phyloP scores from a whole-genome alignment of 2,113 vertebrate species.

The Nicator chloris region DNA sequence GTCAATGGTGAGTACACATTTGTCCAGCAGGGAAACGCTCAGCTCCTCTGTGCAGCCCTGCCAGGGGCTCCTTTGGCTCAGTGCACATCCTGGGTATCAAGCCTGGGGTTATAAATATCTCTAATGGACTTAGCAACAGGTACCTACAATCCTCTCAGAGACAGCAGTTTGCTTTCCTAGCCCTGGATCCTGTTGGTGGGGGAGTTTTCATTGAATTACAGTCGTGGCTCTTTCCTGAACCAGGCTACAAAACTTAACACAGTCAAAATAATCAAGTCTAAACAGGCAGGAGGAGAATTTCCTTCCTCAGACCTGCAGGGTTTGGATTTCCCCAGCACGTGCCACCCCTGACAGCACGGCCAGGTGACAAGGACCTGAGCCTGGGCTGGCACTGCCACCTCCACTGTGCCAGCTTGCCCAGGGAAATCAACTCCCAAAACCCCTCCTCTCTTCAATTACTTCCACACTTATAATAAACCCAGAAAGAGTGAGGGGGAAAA shows the following conservation, averaged over 20 bases:
- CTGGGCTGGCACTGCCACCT: neutral
- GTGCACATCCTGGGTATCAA: conserved; percentile 4
- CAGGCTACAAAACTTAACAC: neutral
- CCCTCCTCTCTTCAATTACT: neutral
- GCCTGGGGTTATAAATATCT: conserved; percentile 29
- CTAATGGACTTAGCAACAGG: conserved; percentile 48
- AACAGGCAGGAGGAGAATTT: neutral
- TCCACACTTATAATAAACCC: neutral
- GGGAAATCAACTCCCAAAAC: neutral
- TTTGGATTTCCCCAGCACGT: neutral
- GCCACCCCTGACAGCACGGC: rapidly evolving
- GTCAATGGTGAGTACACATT: neutral
- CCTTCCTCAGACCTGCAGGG: neutral
- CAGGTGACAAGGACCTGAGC: neutral
- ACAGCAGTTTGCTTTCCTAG: neutral
- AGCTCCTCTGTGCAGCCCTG: neutral
- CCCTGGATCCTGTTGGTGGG: neutral
- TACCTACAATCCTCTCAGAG: neutral
- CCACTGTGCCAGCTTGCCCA: neutral
- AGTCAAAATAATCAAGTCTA: neutral
- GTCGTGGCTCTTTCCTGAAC: neutral
- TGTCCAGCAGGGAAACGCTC: neutral
- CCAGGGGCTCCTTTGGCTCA: neutral
- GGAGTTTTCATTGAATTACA: neutral
- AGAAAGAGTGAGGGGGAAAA: neutral